A percentile compares a stretch with the other conserved stretches of the same genome.
Conservation (phyloP, 37 sponge, comb jelly and placozoan genomes). For the Hexactinellida sp. region DNA sequence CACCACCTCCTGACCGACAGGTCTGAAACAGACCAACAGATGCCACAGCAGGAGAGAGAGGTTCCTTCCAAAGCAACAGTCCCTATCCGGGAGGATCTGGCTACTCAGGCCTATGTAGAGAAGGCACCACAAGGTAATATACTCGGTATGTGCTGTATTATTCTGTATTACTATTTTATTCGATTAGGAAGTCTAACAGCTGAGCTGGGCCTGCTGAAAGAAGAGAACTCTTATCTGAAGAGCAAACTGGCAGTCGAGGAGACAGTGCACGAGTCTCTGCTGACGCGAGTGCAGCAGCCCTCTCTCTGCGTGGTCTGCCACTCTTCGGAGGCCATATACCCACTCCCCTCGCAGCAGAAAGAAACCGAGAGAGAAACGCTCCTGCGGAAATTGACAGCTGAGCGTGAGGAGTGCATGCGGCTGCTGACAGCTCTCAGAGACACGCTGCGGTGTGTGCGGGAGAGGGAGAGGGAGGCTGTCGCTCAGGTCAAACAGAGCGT, state of each 20-base stretch:
- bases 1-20: background rate
- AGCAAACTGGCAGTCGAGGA: conserved; percentile 3
- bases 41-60: background rate
- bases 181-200: background rate
- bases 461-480: background rate
- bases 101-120: background rate
- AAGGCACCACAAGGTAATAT: background rate
- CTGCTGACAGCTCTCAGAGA: conserved; percentile 1
- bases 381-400: conserved; percentile 15
- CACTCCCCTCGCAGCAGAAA: background rate
- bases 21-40: background rate
- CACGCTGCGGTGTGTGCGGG: background rate
- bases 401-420: background rate
- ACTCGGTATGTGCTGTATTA: background rate
- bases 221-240: background rate
- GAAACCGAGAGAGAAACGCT: background rate
- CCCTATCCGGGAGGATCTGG: background rate
- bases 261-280: background rate
- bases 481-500: background rate
- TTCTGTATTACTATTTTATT: background rate
- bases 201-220: background rate
- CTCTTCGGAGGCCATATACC: background rate
- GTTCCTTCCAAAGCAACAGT: background rate
- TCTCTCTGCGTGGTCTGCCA: background rate
- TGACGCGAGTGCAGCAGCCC: background rate